Percentiles rank a stretch among this genome's conserved stretches.
These are phyloP conservation scores for Aspidoscelis tigris DNA, from an alignment of 2,113 vertebrate species.

Conservation along the genomic window DNA sequence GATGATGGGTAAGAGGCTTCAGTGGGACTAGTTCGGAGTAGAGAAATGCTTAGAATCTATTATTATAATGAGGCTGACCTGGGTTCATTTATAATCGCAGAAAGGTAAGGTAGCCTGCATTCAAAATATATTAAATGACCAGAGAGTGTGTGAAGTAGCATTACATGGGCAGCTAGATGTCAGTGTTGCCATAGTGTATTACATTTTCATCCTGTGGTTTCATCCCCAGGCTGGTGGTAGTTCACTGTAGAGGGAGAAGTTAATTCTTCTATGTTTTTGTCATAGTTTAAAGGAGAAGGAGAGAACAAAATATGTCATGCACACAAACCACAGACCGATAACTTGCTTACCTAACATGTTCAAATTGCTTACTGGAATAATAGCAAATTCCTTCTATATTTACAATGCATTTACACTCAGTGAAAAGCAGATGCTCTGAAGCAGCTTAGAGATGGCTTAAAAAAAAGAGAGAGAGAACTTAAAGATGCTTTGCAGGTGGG, in stretches of 20 bases:
- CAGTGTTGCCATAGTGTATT: constrained; percentile 24
- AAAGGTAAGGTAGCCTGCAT: background rate
- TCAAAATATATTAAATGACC: background rate
- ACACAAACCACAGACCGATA: too few species aligned
- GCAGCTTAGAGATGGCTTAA: too few species aligned
- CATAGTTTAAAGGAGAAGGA: background rate
- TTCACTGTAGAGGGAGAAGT: background rate
- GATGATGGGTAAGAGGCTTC: constrained; percentile 2
- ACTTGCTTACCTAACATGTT: too few species aligned
- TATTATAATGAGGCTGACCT: background rate
- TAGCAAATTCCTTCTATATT: too few species aligned
- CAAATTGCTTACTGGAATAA: too few species aligned
- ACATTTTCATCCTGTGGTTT: background rate
- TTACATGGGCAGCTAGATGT: constrained; percentile 25
- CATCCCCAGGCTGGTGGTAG: background rate
- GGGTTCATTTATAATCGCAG: background rate
- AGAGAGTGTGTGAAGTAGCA: background rate
- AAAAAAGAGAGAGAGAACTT: too few species aligned
- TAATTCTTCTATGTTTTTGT: background rate
- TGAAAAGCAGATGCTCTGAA: too few species aligned
- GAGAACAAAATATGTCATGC: too few species aligned
- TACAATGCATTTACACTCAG: too few species aligned
- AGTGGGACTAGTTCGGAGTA: background rate
- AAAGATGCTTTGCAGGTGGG: too few species aligned
- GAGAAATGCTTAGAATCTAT: background rate